Evolutionary conservation across 2,113 vertebrate species (phyloP).

Genomic region (Phrynocephalus versicolor): DNA sequence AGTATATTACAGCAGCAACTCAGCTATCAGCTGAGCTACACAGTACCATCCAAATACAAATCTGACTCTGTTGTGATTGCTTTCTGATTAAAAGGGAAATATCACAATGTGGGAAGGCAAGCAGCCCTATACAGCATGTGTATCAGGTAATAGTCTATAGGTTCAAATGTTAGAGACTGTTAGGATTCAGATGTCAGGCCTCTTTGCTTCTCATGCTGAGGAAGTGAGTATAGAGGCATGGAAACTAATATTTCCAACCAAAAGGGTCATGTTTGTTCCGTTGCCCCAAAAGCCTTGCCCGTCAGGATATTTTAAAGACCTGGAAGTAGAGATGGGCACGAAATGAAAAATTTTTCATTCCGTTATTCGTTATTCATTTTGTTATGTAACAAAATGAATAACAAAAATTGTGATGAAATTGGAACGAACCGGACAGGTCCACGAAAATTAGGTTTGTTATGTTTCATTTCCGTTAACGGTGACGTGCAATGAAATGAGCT

Average conservation of each 20-base stretch:
- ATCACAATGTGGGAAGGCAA: constrained; percentile 46
- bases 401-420: too few relatives aligned
- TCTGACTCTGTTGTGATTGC: constrained; percentile 46
- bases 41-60: constrained; percentile 62
- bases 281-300: neutral
- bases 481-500: too few relatives aligned
- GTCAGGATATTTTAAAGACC: neutral
- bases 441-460: too few relatives aligned
- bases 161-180: constrained; percentile 22
- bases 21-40: constrained; percentile 63
- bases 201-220: neutral
- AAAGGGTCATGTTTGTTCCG: neutral
- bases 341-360: too few relatives aligned
- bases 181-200: constrained; percentile 26
- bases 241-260: neutral
- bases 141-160: constrained; percentile 43
- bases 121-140: constrained; percentile 20
- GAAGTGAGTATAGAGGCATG: neutral
- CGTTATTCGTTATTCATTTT: too few relatives aligned
- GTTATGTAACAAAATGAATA: too few relatives aligned
- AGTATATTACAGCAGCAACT: constrained; percentile 63
- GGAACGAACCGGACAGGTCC: too few relatives aligned
- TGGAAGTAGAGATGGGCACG: neutral
- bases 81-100: constrained; percentile 61
- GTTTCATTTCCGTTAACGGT: too few relatives aligned